phyloP scores from a whole-genome alignment of 1,140 invertebrate genomes.

The Eriocheir sinensis region DNA sequence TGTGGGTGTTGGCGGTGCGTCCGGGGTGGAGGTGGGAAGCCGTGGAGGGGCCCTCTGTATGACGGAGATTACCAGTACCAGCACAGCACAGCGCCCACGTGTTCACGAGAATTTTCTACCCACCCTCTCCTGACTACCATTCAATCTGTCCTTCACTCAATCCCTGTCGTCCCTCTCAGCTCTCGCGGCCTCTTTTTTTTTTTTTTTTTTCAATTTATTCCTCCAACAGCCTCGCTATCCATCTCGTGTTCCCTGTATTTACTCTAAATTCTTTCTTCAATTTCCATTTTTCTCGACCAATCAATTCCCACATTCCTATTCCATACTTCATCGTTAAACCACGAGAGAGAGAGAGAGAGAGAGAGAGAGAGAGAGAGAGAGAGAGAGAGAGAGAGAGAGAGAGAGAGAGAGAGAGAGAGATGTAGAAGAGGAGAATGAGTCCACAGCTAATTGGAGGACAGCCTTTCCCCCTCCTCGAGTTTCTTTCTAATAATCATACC shows the following conservation, averaged over 20 bases:
- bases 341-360: conserved; percentile 3
- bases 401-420: conserved; percentile 21
- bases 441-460: not conserved
- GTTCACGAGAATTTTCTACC: too few species aligned
- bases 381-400: conserved; percentile 11
- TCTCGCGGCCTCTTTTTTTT: not conserved
- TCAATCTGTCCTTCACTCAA: not conserved
- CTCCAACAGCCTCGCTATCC: not conserved
- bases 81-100: too few species aligned
- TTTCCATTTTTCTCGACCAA: too few species aligned
- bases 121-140: not conserved
- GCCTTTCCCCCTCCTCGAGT: not conserved
- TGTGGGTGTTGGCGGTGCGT: not conserved
- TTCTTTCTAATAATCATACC: not conserved
- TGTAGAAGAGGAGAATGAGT: not conserved
- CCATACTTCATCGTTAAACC: not conserved
- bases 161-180: too few species aligned
- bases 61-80: too few species aligned
- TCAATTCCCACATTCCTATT: not conserved
- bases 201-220: not conserved
- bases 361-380: conserved; percentile 38
- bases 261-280: conserved; percentile 1
- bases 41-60: too few species aligned
- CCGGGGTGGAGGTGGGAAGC: too few species aligned
- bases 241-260: not conserved